Evolutionary conservation across 1,140 invertebrate species (phyloP), one percentile per base, ranked within the genome.

Genomic region (Hyphantria cunea): DNA sequence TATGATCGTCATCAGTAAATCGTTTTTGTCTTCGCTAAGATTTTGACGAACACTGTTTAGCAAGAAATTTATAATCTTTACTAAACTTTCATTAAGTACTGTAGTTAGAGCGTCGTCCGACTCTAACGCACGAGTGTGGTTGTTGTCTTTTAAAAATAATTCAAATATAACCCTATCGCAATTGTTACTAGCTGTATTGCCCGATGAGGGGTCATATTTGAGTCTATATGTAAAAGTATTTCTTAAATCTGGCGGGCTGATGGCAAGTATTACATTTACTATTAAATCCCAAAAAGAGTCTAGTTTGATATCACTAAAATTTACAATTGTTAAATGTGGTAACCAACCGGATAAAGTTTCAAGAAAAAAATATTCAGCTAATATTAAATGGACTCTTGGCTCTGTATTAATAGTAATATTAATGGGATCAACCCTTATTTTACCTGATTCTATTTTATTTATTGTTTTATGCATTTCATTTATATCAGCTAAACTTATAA

Each of bases 201-300:
- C 39, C 7, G 60, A 39, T 9, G 54, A 39, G 3, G 55, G 45
- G n/a, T 68, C 66, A 32, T 54, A 42, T 44, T 64, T 64, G 14
- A 69, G n/a, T 34, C 61, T 69, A 13, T 69, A 69, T 12, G 64
- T 25, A 14, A 69, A 69, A 33, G 34, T 56, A 10, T 56, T 56
- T 31, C 67, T 55, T 1, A 69, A 37, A 5, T 45, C 45, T 0
- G 12, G 33, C 12, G 67, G 55, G 31, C 60, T 48, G 0, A 13
- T 17, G 12, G 41, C 10, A 0, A 69, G 39, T 14, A 69, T 48
- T 6, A 55, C 13, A 14, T 69, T 69, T 0, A 69, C 55, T 3
- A 69, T 3, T 11, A 59, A 64, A 25, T 64, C 33, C 62, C 67
- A 69, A 9, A 61, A 6, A 14, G 45, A 41, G 9, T 49, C 31